Evolutionary conservation across 2,797 vertebrate species (phyloP), one percentile per base, ranked within the genome.

Genomic region (Microctenopoma lineatum): DNA sequence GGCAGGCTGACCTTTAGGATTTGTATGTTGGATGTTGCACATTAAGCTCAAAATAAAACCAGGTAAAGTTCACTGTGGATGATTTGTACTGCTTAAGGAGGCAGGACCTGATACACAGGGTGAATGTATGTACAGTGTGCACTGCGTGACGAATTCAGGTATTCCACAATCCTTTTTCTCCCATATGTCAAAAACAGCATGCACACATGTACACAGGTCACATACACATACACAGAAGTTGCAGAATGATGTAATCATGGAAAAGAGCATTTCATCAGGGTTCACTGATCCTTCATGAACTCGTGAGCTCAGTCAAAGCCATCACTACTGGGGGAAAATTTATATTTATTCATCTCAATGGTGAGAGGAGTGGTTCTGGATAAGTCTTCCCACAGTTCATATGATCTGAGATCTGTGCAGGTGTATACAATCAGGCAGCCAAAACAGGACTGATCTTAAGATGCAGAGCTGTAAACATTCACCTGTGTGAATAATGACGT

Each of bases 121-220:
- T 58, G 32, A 27, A 7, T 59, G 12, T 69, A 25, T 41, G 18
- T 47, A 15, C 4, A 42, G 41, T 27, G 58, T 65, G 44, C 50
- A 42, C 39, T 50, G 25, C n/a, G n/a, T n/a, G n/a, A n/a, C n/a
- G n/a, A n/a, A n/a, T n/a, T n/a, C n/a, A n/a, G n/a, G n/a, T n/a
- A n/a, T n/a, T 16, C 50, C 46, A 54, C 51, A 61, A 66, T 81
- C 57, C 64, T 70, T 71, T 32, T 6, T 32, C 29, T 5, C 26
- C 79, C 77, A 80, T 83, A 82, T 88, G 77, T 70, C 59, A 42
- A 4, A 4, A 69, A 79, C 70, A 76, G 73, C 69, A 54, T 45
- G 55, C 14, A 41, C 29, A 32, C 29, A 25, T 36, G 7, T 36
- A 36, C 42, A 66, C 21, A 72, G 27, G n/a, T n/a, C 50, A 21